Conservation (phyloP, 2,888 invertebrate species). For the Drosophila mettleri region DNA sequence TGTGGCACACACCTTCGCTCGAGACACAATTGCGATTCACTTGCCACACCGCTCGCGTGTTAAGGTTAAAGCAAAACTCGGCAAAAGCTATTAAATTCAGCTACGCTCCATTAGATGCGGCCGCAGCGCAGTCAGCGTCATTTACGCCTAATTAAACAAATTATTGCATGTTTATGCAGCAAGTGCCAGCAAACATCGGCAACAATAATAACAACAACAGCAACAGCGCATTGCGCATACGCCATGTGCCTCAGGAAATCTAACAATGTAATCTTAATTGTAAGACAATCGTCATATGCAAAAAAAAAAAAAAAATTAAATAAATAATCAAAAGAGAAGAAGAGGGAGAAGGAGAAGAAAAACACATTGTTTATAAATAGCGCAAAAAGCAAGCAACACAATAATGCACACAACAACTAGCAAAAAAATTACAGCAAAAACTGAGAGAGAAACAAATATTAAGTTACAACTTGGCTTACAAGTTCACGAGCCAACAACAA, state of each 20-base stretch:
- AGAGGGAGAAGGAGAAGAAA: slow-evolving; percentile 5
- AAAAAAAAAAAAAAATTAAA: too few species aligned
- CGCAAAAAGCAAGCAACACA: slow-evolving; percentile 42
- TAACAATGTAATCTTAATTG: slow-evolving; percentile 76
- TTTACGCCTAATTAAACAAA: slow-evolving; percentile 81
- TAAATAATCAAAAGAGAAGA: too few species aligned
- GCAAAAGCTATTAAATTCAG: slow-evolving; percentile 71
- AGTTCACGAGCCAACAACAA: slow-evolving; percentile 67
- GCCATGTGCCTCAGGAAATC: slow-evolving; percentile 69
- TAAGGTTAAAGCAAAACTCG: slow-evolving; percentile 67
- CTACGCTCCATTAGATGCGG: slow-evolving; percentile 73
- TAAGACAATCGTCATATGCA: slow-evolving; percentile 64
- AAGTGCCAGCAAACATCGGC: slow-evolving; percentile 45
- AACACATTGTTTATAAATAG: slow-evolving; percentile 66
- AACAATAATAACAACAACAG: slow-evolving; percentile 28
- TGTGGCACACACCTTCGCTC: slow-evolving; percentile 48
- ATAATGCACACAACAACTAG: slow-evolving; percentile 52
- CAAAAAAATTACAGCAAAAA: slow-evolving; percentile 22
- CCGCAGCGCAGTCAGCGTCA: slow-evolving; percentile 58
- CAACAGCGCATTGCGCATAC: slow-evolving; percentile 56
- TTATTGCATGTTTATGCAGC: slow-evolving; percentile 71
- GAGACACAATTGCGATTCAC: slow-evolving; percentile 52
- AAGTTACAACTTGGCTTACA: slow-evolving; percentile 69
- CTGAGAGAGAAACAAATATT: slow-evolving; percentile 49
- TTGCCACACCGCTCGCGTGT: slow-evolving; percentile 59